phyloP scores from a whole-genome alignment of 2,113 vertebrate species.

The Rhynchomys soricoides region DNA sequence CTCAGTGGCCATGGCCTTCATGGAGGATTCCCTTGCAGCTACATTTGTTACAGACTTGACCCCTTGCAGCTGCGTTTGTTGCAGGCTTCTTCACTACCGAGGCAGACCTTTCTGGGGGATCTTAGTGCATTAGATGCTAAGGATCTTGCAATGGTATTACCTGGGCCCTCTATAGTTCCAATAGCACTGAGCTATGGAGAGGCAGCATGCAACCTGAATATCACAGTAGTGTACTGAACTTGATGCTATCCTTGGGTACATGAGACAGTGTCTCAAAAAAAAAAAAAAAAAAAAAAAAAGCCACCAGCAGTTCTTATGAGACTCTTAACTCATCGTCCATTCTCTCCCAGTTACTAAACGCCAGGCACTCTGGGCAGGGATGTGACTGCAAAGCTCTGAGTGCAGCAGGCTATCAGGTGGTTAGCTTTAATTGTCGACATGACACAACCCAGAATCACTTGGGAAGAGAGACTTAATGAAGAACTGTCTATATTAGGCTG shows the following conservation, averaged over 20 bases:
- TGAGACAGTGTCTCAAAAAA: neutral
- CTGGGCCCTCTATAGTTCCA: neutral
- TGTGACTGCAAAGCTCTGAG: neutral
- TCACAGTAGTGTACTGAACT: neutral
- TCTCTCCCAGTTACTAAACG: neutral
- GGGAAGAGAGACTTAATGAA: neutral
- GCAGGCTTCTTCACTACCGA: neutral
- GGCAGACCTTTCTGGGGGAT: neutral
- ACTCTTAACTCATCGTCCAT: neutral
- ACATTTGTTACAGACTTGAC: neutral
- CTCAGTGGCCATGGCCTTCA: neutral
- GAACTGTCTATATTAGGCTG: neutral
- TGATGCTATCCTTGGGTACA: neutral
- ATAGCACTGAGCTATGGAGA: neutral
- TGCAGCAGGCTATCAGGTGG: neutral
- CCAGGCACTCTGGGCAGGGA: neutral
- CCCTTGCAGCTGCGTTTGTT: neutral
- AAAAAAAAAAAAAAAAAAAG: neutral
- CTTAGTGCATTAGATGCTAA: neutral
- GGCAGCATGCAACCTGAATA: neutral
- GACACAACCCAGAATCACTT: neutral
- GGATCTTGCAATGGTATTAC: too few species aligned
- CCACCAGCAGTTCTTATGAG: neutral
- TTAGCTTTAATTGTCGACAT: too few species aligned
- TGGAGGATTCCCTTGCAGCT: neutral